Evolutionary conservation across 2,797 vertebrate genomes (phyloP).

Genomic region (Xerus rutilus): DNA sequence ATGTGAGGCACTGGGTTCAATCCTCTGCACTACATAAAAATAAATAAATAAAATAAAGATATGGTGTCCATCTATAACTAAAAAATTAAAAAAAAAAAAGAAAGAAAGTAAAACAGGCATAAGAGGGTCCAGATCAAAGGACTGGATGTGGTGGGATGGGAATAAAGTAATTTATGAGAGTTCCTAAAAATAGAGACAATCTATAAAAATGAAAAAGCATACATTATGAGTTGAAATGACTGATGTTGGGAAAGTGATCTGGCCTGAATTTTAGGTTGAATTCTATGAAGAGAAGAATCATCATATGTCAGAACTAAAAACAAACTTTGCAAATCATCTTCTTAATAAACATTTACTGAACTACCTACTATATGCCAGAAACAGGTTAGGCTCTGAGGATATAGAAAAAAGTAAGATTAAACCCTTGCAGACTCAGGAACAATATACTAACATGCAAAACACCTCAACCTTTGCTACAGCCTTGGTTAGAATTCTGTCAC

Average conservation of each 20-base stretch:
- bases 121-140: not conserved
- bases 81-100: too few species aligned
- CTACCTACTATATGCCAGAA: not conserved
- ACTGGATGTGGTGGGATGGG: not conserved
- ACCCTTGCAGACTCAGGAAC: not conserved
- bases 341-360: conserved; percentile 4
- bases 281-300: not conserved
- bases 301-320: not conserved
- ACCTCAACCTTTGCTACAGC: not conserved
- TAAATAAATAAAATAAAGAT: too few species aligned
- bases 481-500: not conserved
- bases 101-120: not conserved
- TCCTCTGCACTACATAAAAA: too few species aligned
- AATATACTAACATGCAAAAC: not conserved
- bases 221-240: not conserved
- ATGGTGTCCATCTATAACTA: too few species aligned
- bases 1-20: too few species aligned
- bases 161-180: conserved; percentile 6
- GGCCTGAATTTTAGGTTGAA: not conserved
- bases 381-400: not conserved
- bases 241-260: not conserved
- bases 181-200: not conserved
- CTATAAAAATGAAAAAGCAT: not conserved
- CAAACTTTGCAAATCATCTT: not conserved
- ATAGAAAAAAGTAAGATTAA: not conserved